Evolutionary conservation across 2,797 vertebrate species (phyloP).

Genomic region (Helarctos malayanus): DNA sequence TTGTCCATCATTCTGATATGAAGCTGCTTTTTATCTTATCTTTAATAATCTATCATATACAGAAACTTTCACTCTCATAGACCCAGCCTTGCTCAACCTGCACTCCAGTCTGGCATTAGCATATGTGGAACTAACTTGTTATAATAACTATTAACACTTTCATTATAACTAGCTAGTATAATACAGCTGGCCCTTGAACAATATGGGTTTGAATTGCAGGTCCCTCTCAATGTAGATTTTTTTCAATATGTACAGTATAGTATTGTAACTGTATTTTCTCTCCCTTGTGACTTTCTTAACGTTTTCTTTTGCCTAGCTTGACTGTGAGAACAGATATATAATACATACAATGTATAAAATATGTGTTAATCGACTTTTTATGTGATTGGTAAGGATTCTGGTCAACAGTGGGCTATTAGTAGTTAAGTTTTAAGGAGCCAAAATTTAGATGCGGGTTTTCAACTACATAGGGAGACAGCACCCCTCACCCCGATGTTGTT

Average conservation of each 20-base stretch:
- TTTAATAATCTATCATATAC: neutral
- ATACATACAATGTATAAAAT: neutral
- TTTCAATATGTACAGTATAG: neutral
- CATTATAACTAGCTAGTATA: neutral
- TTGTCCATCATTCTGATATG: neutral
- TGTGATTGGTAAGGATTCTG: neutral
- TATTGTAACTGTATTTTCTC: neutral
- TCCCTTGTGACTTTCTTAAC: neutral
- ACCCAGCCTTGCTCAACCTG: neutral
- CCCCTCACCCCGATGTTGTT: neutral
- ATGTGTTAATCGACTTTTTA: neutral
- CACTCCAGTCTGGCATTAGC: neutral
- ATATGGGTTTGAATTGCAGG: neutral
- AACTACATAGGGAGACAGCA: neutral
- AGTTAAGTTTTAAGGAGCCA: neutral
- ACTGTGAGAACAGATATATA: neutral
- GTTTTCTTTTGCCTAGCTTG: neutral
- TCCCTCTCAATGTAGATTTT: neutral
- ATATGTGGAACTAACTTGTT: neutral
- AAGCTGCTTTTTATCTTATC: neutral
- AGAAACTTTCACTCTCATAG: neutral
- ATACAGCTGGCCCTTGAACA: neutral
- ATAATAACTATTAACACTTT: neutral
- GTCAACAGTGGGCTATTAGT: neutral
- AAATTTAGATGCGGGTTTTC: neutral